A percentile compares a stretch with the other conserved stretches of the same genome.
Conservation (phyloP, 30 jellyfish, hydroid and myxozoan genomes). For the Chironex yamaguchii region DNA sequence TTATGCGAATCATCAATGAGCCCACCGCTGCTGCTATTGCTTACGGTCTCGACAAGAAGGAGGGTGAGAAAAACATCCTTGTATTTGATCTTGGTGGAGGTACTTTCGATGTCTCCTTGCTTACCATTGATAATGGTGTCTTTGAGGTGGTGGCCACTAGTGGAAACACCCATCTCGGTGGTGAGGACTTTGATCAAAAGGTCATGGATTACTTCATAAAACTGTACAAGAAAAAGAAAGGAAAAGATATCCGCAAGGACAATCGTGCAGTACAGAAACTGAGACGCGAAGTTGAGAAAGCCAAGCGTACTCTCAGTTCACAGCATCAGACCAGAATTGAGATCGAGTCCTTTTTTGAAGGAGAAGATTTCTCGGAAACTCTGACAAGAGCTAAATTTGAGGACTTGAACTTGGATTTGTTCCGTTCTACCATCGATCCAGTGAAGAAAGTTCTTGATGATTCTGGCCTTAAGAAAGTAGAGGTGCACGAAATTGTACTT, state of each 20-base stretch:
- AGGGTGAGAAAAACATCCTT: slow-evolving; percentile 98
- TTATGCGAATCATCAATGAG: slow-evolving; percentile 98
- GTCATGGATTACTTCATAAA: slow-evolving; percentile 98
- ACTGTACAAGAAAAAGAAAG: slow-evolving; percentile 95
- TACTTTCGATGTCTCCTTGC: slow-evolving; percentile 98
- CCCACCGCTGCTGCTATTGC: slow-evolving; percentile 99
- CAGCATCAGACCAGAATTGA: slow-evolving; percentile 99
- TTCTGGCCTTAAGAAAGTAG: slow-evolving; percentile 86
- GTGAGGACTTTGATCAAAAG: slow-evolving; percentile 99
- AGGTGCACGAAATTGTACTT: slow-evolving; percentile 95
- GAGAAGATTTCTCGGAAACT: slow-evolving; percentile 98
- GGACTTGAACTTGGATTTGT: slow-evolving; percentile 87
- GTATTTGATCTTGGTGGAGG: slow-evolving; percentile 99
- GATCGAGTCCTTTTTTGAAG: slow-evolving; percentile 94
- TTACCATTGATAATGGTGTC: slow-evolving; percentile 99
- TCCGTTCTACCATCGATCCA: slow-evolving; percentile 92
- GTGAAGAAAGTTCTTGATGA: slow-evolving; percentile 92
- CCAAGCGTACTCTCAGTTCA: slow-evolving; percentile 99
- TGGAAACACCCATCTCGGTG: slow-evolving; percentile 99
- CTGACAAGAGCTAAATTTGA: slow-evolving; percentile 99
- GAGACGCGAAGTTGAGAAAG: slow-evolving; percentile 99
- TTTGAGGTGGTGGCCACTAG: slow-evolving; percentile 99
- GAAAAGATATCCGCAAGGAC: slow-evolving; percentile 96
- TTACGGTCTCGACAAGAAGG: slow-evolving; percentile 98
- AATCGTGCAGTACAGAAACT: slow-evolving; percentile 98